Percentiles rank a stretch among this genome's conserved stretches.
phyloP scores from a whole-genome alignment of 2,797 vertebrate species.

The Esox lucius region DNA sequence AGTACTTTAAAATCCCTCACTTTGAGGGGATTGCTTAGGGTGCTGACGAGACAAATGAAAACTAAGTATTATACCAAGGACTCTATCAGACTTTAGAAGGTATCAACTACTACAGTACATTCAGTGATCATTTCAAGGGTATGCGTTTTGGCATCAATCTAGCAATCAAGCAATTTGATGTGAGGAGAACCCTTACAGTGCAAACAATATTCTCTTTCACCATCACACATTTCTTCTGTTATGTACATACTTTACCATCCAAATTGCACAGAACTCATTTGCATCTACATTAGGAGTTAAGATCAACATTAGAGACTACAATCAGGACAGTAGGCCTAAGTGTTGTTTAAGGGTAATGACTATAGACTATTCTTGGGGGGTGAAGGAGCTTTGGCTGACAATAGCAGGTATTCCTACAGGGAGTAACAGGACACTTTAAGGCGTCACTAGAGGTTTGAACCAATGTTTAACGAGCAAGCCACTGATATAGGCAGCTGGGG shows the following conservation, averaged over 20 bases:
- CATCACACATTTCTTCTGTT: background rate
- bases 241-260: background rate
- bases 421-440: constrained; percentile 65
- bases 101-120: background rate
- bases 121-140: background rate
- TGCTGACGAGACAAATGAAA: background rate
- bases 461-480: constrained; percentile 72
- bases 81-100: background rate
- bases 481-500: constrained; percentile 71
- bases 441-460: constrained; percentile 68
- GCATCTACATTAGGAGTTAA: constrained; percentile 17
- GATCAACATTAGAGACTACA: constrained; percentile 21
- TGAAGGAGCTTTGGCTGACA: constrained; percentile 64
- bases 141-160: background rate
- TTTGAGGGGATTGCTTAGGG: constrained; percentile 21
- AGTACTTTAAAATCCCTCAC: constrained; percentile 58
- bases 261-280: background rate
- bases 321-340: constrained; percentile 38
- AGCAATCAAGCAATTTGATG: background rate
- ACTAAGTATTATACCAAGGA: background rate
- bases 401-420: constrained; percentile 73
- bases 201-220: background rate
- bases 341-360: constrained; percentile 50
- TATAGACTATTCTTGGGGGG: constrained; percentile 64
- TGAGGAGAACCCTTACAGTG: background rate